Percentiles rank a stretch among this genome's conserved stretches.
Evolutionary conservation across 2,113 vertebrate species (phyloP).

Genomic region (Eublepharis macularius): DNA sequence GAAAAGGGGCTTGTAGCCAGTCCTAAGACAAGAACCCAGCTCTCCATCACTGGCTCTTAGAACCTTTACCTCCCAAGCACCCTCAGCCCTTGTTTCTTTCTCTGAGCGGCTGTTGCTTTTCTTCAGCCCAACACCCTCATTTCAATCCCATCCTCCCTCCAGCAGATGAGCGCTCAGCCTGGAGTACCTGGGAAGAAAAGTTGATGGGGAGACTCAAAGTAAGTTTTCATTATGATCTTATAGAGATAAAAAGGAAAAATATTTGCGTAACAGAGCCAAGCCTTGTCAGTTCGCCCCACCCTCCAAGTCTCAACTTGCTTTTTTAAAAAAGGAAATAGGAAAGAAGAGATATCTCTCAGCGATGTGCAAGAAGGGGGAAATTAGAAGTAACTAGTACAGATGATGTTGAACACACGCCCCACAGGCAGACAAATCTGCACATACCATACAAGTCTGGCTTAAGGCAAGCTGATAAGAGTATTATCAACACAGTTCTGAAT

Average conservation of each 20-base stretch:
- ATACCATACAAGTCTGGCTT: slow-evolving; percentile 4
- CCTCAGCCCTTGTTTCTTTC: neutral
- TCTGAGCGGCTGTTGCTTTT: neutral
- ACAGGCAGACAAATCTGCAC: slow-evolving; percentile 18
- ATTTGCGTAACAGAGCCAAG: neutral
- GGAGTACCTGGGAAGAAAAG: neutral
- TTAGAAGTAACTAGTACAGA: neutral
- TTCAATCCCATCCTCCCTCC: neutral
- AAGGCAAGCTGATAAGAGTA: slow-evolving; percentile 17
- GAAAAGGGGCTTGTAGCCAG: neutral
- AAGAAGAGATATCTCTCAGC: neutral
- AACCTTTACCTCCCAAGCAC: neutral
- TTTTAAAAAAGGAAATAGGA: neutral
- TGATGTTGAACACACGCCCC: neutral
- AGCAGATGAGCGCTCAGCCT: neutral
- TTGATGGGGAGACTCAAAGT: neutral
- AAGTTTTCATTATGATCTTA: neutral
- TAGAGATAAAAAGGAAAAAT: neutral
- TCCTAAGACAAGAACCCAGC: neutral
- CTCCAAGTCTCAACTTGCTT: no score
- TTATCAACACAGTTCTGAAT: slow-evolving; percentile 31
- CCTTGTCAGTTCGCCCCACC: neutral
- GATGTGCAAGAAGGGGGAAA: neutral
- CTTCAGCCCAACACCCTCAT: neutral
- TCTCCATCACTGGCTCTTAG: neutral